Evolutionary conservation across 2,888 invertebrate genomes (phyloP), one percentile per base, ranked within the genome.

Genomic region (Branchinecta sandiegonensis): DNA sequence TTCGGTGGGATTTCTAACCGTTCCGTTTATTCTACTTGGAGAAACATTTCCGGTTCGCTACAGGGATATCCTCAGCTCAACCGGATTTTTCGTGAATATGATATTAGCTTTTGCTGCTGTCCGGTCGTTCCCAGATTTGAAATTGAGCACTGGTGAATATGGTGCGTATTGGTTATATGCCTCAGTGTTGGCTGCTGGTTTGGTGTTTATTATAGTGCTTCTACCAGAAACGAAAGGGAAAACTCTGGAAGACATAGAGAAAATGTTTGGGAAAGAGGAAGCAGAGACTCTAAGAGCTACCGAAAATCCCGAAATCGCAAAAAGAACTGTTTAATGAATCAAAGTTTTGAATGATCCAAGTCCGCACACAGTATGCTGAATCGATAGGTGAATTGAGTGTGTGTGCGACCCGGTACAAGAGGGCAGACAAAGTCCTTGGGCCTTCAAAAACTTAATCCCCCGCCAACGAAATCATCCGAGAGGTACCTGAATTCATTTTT

Each of bases 151-250:
- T 56, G 56, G 56, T n/a, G 56, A 56, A 14, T 14, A 56, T 56
- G 56, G 56, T 56, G 56, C 56, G 7, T 56, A 14, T 8, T 56
- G 56, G 56, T 14, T 56, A 56, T 56, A 56, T 8, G 56, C 56
- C 56, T 56, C n/a, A 14, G 14, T 56, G 6, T 14, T 56, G n/a
- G 56, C 9, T 7, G 56, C 14, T 56, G 56, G 56, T 5, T 46
- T 67, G 17, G 65, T 69, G 14, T 69, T 69, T 13, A 65, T 69
- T 8, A 65, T 63, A 37, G 65, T 69, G 23, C 23, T 69, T 9
- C 48, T 69, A 14, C 69, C 69, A 7, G 69, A 69, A n/a, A 69
- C 69, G 10, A 69, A 69, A 68, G 69, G 69, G 13, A 68, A 68
- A 46, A 69, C 69, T 9, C 56, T 69, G 46, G 69, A 69, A 65